Conservation (phyloP, 2,888 invertebrate genomes). For the Drosophila birchii region DNA sequence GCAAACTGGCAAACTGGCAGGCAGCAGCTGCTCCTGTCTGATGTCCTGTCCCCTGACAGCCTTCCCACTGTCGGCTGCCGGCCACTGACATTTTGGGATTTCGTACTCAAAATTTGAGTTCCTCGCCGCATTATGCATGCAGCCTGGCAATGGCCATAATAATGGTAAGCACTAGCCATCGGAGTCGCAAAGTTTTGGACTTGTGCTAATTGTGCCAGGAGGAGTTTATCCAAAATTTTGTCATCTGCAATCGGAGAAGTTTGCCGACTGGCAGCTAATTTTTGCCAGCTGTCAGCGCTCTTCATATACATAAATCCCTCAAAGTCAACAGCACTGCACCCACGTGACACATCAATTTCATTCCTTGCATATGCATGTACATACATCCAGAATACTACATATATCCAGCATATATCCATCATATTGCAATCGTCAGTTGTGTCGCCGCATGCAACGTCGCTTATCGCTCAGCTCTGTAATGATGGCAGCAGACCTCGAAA, state of each 20-base stretch:
- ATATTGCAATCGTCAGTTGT: constrained; percentile 76
- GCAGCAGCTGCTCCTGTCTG: constrained; percentile 39
- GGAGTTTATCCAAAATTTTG: constrained; percentile 30
- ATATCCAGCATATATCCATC: constrained; percentile 56
- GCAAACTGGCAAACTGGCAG: constrained; percentile 21
- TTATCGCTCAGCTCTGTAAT: constrained; percentile 79
- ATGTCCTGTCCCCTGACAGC: constrained; percentile 45
- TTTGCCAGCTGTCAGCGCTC: constrained; percentile 71
- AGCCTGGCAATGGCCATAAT: constrained; percentile 43
- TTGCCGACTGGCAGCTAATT: constrained; percentile 61
- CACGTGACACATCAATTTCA: constrained; percentile 80
- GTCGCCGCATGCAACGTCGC: constrained; percentile 78
- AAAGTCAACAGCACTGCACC: constrained; percentile 72
- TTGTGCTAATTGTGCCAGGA: constrained; percentile 68
- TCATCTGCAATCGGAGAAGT: constrained; percentile 3
- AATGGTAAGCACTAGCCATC: constrained; percentile 32
- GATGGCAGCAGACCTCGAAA: constrained; percentile 60
- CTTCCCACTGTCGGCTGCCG: constrained; percentile 44
- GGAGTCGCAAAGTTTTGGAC: constrained; percentile 49
- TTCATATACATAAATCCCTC: constrained; percentile 76
- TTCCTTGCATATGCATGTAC: constrained; percentile 28
- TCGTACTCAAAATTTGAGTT: constrained; percentile 67
- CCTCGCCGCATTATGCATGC: constrained; percentile 60
- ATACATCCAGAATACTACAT: background rate
- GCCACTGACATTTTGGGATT: constrained; percentile 72